Conservation (phyloP, 1,140 invertebrate genomes). For the Drosophila melanica region DNA sequence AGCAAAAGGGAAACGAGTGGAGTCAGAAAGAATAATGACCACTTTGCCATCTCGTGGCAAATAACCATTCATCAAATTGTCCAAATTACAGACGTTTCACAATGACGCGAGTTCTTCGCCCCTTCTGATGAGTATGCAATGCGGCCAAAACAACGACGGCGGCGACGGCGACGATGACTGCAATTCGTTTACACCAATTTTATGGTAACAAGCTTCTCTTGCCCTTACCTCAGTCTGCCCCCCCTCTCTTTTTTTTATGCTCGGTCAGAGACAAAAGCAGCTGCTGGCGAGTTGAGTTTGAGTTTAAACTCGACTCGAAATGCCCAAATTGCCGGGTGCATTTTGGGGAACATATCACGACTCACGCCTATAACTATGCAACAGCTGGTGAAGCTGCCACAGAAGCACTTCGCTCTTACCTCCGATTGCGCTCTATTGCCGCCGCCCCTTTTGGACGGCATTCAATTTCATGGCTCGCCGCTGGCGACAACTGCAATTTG, state of each 20-base stretch:
- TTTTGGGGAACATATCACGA: conserved; percentile 27
- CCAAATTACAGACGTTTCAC: conserved; percentile 84
- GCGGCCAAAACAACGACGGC: conserved; percentile 53
- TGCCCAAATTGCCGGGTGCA: conserved; percentile 55
- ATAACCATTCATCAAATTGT: conserved; percentile 84
- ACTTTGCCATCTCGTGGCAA: conserved; percentile 84
- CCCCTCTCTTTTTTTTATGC: background rate
- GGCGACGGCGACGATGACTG: conserved; percentile 51
- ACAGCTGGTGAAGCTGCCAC: conserved; percentile 46
- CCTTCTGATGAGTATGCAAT: conserved; percentile 43
- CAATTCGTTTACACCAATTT: conserved; percentile 84
- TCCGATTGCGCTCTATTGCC: conserved; percentile 1
- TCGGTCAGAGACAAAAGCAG: conserved; percentile 57
- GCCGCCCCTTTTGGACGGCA: conserved; percentile 27
- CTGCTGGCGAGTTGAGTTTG: conserved; percentile 61
- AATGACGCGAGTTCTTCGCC: conserved; percentile 66
- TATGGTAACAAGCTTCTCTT: conserved; percentile 76
- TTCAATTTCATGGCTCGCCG: conserved; percentile 77
- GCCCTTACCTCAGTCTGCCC: conserved; percentile 1
- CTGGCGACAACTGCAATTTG: conserved; percentile 77
- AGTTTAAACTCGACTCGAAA: conserved; percentile 23
- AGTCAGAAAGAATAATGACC: conserved; percentile 81
- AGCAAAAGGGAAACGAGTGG: conserved; percentile 11
- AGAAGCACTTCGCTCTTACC: background rate
- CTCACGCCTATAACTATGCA: conserved; percentile 72